Conservation (phyloP, 2,797 vertebrate species). For the Pampus argenteus region DNA sequence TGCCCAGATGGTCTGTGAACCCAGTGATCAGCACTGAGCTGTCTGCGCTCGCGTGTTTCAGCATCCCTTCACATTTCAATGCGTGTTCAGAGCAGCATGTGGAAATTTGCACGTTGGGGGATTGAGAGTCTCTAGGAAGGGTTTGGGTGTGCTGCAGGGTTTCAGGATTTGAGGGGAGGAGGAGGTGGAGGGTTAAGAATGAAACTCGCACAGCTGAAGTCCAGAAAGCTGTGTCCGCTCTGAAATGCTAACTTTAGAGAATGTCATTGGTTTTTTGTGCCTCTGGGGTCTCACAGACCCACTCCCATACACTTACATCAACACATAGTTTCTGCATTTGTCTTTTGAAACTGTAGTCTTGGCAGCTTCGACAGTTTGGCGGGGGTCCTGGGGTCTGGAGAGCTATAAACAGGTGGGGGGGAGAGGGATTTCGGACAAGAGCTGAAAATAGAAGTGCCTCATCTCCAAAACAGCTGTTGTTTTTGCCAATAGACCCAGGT, state of each 20-base stretch:
- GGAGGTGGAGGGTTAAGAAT: conserved; percentile 40
- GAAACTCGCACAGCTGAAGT: conserved; percentile 52
- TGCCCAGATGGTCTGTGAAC: conserved; percentile 77
- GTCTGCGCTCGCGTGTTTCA: conserved; percentile 64
- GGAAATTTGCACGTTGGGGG: conserved; percentile 68
- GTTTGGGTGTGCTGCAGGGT: conserved; percentile 49
- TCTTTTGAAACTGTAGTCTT: conserved; percentile 79
- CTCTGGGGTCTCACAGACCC: conserved; percentile 55
- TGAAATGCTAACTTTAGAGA: conserved; percentile 73
- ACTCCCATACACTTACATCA: conserved; percentile 83
- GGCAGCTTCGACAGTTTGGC: conserved; percentile 72
- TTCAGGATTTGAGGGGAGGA: conserved; percentile 2
- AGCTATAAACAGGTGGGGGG: conserved; percentile 79
- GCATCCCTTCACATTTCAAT: conserved; percentile 59
- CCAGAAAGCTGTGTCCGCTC: conserved; percentile 41
- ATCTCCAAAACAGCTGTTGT: conserved; percentile 95
- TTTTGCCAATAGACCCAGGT: conserved; percentile 96
- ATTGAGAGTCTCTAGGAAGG: conserved; percentile 59
- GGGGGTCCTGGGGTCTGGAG: conserved; percentile 78
- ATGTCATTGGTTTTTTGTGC: conserved; percentile 40
- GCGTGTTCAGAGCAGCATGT: conserved; percentile 64
- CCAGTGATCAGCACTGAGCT: conserved; percentile 56
- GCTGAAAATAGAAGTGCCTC: conserved; percentile 95
- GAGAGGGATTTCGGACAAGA: conserved; percentile 72
- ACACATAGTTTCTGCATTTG: conserved; percentile 82